These are phyloP conservation scores for Rhagoletis pomonella DNA, from an alignment of 1,140 invertebrate species.

Conservation along the genomic window DNA sequence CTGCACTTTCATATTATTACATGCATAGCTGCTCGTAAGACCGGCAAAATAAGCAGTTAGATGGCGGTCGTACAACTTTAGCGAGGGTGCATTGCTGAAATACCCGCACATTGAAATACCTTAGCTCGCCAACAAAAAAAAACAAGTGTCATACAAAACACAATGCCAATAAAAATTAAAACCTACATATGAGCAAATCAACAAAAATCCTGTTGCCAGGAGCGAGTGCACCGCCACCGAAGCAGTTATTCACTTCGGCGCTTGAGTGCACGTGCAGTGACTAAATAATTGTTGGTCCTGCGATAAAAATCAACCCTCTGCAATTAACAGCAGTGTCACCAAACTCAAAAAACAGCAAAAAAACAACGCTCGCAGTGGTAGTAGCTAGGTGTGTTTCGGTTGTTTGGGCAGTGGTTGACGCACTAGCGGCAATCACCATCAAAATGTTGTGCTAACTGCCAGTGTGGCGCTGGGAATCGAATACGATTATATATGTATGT, in stretches of 20 bases:
- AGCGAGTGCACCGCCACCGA: background rate
- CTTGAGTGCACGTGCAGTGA: constrained; percentile 44
- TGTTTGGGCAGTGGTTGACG: too few species aligned
- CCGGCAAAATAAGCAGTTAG: background rate
- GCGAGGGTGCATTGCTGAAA: constrained; percentile 33
- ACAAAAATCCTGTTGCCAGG: constrained; percentile 34
- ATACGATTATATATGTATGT: background rate
- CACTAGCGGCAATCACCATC: too few species aligned
- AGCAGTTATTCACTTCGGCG: background rate
- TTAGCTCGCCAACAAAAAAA: background rate
- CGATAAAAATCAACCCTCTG: constrained; percentile 48
- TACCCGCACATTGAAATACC: constrained; percentile 6
- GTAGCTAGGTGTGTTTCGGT: background rate
- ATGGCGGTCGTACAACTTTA: background rate
- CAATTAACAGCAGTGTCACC: constrained; percentile 38
- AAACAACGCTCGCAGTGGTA: background rate
- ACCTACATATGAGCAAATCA: constrained; percentile 1
- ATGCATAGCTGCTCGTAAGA: background rate
- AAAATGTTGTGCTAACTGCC: background rate
- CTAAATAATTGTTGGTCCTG: constrained; percentile 43
- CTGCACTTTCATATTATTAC: constrained; percentile 11
- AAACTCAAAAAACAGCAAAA: background rate
- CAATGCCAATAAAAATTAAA: constrained; percentile 26
- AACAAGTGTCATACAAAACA: constrained; percentile 42
- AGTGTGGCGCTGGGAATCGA: constrained; percentile 13